A percentile compares a stretch with the other conserved stretches of the same genome.
phyloP scores from a whole-genome alignment of 2,113 vertebrate species.

The Pantherophis guttatus region DNA sequence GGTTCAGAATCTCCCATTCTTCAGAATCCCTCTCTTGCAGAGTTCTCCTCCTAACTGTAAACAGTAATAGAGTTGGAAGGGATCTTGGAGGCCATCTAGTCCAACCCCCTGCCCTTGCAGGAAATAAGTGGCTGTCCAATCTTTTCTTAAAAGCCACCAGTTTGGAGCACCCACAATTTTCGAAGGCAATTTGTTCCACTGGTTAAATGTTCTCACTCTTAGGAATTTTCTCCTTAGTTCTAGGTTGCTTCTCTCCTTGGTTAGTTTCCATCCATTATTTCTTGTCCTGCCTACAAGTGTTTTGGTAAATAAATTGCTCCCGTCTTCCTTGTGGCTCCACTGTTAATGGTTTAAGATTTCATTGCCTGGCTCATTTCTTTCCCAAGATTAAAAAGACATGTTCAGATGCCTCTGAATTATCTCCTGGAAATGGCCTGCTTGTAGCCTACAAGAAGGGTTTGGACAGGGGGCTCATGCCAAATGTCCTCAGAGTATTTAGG shows the following conservation, averaged over 20 bases:
- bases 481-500: slow-evolving; percentile 30
- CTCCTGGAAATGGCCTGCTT: slow-evolving; percentile 46
- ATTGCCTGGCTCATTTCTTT: slow-evolving; percentile 66
- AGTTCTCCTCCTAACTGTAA: neutral
- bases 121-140: neutral
- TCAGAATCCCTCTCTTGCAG: slow-evolving; percentile 35
- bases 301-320: too few relatives aligned
- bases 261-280: too few relatives aligned
- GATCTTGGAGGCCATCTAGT: neutral
- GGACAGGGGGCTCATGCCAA: slow-evolving; percentile 32
- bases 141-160: neutral
- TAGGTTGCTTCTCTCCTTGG: too few relatives aligned
- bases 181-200: too few relatives aligned
- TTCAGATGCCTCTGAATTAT: slow-evolving; percentile 32
- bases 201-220: too few relatives aligned
- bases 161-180: neutral
- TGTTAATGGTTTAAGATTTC: slow-evolving; percentile 45
- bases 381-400: slow-evolving; percentile 42
- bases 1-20: slow-evolving; percentile 41
- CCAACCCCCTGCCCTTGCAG: neutral
- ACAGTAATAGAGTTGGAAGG: neutral
- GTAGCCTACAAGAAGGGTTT: slow-evolving; percentile 30
- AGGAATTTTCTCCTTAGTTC: too few relatives aligned
- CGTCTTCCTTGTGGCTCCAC: neutral
- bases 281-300: too few relatives aligned